Conservation (phyloP, 2,797 vertebrate genomes). For the Gymnopithys bicolor region DNA sequence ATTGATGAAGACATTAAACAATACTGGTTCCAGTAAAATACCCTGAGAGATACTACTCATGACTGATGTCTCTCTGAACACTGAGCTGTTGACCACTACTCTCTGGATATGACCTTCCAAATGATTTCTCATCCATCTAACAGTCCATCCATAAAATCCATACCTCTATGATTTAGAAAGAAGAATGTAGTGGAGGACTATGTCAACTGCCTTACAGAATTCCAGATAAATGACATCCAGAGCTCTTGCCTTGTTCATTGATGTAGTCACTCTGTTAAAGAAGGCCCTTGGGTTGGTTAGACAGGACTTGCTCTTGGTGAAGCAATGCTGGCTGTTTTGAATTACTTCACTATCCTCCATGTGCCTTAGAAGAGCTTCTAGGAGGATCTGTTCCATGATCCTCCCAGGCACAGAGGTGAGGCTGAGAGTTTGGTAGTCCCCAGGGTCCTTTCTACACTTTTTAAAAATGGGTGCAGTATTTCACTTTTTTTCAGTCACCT, state of each 20-base stretch:
- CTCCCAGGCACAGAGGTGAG: neutral
- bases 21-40: neutral
- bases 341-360: neutral
- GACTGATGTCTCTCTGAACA: neutral
- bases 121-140: neutral
- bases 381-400: neutral
- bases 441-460: neutral
- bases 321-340: neutral
- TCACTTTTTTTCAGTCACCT: neutral
- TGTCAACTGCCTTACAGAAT: neutral
- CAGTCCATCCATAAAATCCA: neutral
- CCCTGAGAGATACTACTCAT: neutral
- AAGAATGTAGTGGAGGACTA: fast-evolving
- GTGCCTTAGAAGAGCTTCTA: neutral
- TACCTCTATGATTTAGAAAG: neutral
- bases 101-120: neutral
- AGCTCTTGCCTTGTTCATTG: neutral
- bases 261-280: neutral
- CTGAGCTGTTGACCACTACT: neutral
- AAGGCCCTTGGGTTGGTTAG: neutral
- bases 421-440: neutral
- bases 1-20: neutral
- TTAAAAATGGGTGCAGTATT: neutral
- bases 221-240: neutral
- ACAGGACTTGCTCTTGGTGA: neutral